These are phyloP conservation scores for Centropyge bicolor DNA, from an alignment of 2,797 vertebrate species.

Conservation along the genomic window DNA sequence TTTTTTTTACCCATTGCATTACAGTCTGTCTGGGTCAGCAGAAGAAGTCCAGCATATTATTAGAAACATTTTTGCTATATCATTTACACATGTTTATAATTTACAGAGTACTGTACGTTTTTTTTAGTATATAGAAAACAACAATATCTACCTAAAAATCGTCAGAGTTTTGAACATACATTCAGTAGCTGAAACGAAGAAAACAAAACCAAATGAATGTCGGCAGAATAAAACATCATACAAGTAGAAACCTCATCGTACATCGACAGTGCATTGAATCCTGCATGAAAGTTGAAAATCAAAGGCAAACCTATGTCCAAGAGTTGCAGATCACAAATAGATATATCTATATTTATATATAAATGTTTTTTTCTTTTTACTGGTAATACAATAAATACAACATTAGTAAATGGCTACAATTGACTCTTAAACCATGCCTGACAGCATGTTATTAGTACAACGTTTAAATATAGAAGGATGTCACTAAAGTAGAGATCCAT, in stretches of 20 bases:
- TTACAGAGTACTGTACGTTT: constrained; percentile 81
- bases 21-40: constrained; percentile 59
- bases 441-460: constrained; percentile 87
- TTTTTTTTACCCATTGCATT: constrained; percentile 41
- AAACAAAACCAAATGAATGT: constrained; percentile 71
- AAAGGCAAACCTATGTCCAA: constrained; percentile 82
- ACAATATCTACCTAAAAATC: constrained; percentile 84
- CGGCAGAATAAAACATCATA: constrained; percentile 79
- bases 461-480: constrained; percentile 86
- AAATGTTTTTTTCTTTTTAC: constrained; percentile 82
- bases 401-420: constrained; percentile 87
- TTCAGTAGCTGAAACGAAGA: constrained; percentile 85
- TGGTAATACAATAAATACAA: constrained; percentile 87
- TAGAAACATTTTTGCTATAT: constrained; percentile 79
- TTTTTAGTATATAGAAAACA: constrained; percentile 78
- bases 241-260: constrained; percentile 81
- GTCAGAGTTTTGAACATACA: constrained; percentile 81
- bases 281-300: constrained; percentile 74
- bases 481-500: constrained; percentile 82
- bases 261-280: constrained; percentile 79
- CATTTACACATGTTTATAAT: constrained; percentile 81
- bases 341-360: constrained; percentile 84
- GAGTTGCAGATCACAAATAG: constrained; percentile 86
- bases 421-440: constrained; percentile 82
- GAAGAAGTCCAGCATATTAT: constrained; percentile 79